These are phyloP conservation scores for Seira ritae DNA, from an alignment of 2,888 invertebrate genomes.

Conservation along the genomic window DNA sequence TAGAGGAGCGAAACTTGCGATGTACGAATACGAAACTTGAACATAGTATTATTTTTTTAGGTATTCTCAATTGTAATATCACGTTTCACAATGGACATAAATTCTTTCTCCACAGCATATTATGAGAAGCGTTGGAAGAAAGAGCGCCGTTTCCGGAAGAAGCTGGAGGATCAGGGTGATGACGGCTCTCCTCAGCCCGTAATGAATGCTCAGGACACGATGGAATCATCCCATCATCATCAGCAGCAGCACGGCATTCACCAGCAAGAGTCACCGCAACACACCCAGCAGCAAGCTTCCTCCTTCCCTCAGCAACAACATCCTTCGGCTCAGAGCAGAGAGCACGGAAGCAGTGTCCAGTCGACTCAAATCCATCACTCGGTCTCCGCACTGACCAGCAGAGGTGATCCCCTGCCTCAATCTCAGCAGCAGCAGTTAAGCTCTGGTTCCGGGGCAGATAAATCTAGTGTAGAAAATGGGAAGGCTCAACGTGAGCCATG, in stretches of 20 bases:
- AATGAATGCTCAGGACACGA: conserved; percentile 62
- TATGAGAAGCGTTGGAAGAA: conserved; percentile 94
- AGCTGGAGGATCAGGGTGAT: conserved; percentile 79
- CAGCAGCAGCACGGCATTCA: conserved; percentile 43
- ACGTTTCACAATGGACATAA: not conserved
- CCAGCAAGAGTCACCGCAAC: conserved; percentile 53
- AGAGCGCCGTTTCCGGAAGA: conserved; percentile 90
- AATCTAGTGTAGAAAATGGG: conserved; percentile 65
- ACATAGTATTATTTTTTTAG: not conserved
- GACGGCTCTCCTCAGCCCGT: conserved; percentile 60
- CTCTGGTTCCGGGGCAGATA: conserved; percentile 42
- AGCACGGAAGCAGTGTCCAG: conserved; percentile 51
- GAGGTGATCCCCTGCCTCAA: conserved; percentile 58
- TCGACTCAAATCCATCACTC: conserved; percentile 57
- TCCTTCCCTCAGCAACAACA: conserved; percentile 61
- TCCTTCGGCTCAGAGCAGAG: conserved; percentile 51
- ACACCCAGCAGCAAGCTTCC: conserved; percentile 54
- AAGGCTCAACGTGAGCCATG: conserved; percentile 70
- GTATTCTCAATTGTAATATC: not conserved
- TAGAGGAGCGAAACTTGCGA: conserved; percentile 95
- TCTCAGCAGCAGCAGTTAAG: conserved; percentile 59
- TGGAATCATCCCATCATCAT: conserved; percentile 66
- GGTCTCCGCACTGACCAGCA: conserved; percentile 59
- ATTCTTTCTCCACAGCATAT: conserved; percentile 80
- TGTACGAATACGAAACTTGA: conserved; percentile 92